Evolutionary conservation across 1,140 invertebrate genomes (phyloP).

Genomic region (Aricia agestis): DNA sequence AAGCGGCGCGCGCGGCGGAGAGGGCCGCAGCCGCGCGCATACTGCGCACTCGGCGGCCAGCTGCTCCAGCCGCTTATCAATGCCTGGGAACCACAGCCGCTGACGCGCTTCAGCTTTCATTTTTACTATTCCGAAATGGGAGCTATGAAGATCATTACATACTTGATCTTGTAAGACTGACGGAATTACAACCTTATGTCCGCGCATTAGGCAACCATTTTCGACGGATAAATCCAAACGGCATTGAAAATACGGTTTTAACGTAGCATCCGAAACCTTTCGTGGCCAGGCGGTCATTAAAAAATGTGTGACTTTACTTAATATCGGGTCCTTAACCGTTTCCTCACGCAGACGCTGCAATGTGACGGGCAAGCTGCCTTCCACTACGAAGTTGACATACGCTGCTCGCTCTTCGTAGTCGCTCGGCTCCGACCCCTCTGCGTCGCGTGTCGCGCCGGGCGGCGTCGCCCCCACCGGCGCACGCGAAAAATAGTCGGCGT

Average conservation of each 20-base stretch:
- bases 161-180: conserved; percentile 19
- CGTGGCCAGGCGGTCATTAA: neutral
- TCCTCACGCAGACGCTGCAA: neutral
- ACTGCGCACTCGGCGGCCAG: no score
- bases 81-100: conserved; percentile 31
- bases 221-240: no score
- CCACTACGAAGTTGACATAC: conserved; percentile 25
- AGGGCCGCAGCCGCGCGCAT: no score
- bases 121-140: conserved; percentile 37
- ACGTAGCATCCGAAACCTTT: no score
- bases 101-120: conserved; percentile 31
- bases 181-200: conserved; percentile 32
- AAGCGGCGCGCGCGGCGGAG: no score
- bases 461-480: no score
- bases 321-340: neutral
- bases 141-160: conserved; percentile 31
- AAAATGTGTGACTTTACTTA: neutral
- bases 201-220: conserved; percentile 4
- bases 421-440: no score
- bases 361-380: conserved; percentile 25
- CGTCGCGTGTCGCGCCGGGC: no score
- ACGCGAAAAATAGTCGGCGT: no score
- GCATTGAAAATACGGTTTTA: no score
- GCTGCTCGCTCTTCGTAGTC: no score
- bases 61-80: conserved; percentile 25